phyloP scores from a whole-genome alignment of 2,888 invertebrate genomes.

The Trichacis sp. region DNA sequence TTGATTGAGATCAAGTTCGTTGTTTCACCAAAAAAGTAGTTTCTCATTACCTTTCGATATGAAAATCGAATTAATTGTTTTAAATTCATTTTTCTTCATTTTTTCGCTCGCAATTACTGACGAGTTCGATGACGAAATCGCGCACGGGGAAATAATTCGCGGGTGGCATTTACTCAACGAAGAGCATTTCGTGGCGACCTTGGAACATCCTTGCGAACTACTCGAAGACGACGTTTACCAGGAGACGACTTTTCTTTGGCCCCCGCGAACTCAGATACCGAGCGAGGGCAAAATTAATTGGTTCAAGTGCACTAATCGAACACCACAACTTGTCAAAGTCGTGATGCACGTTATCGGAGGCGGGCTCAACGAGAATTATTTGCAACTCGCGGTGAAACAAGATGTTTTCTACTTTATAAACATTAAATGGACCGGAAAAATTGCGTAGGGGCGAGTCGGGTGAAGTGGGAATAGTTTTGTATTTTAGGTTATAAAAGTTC shows the following conservation, averaged over 20 bases:
- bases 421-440: too few species aligned
- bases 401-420: too few species aligned
- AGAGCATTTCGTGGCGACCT: background rate
- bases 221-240: background rate
- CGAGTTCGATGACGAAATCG: background rate
- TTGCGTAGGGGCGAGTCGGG: too few species aligned
- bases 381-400: background rate
- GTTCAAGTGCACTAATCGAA: background rate
- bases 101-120: background rate
- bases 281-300: background rate
- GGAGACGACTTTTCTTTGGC: background rate
- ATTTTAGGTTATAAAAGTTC: too few species aligned
- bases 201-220: background rate
- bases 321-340: background rate
- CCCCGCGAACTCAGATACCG: background rate
- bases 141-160: background rate
- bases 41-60: too few species aligned
- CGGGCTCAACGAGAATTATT: background rate
- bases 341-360: slow-evolving; percentile 2
- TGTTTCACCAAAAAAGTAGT: too few species aligned
- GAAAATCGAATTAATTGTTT: too few species aligned
- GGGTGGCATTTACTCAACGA: background rate
- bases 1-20: too few species aligned
- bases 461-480: too few species aligned
- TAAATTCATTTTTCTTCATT: background rate